Conservation (phyloP, 92 coral and sea anemone species). For the Pocillopora meandrina region DNA sequence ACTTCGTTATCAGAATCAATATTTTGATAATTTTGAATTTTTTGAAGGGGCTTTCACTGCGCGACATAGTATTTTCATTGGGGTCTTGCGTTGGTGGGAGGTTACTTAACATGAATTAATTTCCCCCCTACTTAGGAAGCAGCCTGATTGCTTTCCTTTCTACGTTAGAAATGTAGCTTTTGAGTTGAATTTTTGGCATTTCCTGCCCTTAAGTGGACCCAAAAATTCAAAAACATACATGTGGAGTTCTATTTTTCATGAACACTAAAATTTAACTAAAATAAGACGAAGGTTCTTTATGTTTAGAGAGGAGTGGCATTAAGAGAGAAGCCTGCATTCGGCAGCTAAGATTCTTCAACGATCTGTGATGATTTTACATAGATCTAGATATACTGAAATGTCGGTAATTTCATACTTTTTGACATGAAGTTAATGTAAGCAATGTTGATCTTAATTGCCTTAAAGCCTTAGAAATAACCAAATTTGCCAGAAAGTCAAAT, state of each 20-base stretch:
- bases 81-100: constrained; percentile 1
- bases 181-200: background rate
- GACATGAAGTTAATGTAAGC: background rate
- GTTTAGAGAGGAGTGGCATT: too few species aligned
- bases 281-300: too few species aligned
- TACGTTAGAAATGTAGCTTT: constrained; percentile 8
- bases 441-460: background rate
- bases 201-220: constrained; percentile 16
- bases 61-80: background rate
- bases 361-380: background rate
- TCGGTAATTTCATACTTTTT: background rate
- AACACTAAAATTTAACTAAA: too few species aligned
- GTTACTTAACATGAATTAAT: constrained; percentile 4
- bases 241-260: background rate
- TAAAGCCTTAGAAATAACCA: background rate
- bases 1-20: background rate
- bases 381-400: background rate
- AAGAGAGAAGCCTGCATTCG: too few species aligned
- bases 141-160: constrained; percentile 5
- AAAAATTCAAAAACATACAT: background rate
- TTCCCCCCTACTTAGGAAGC: constrained; percentile 3
- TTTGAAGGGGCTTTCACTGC: background rate
- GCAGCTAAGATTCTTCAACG: background rate
- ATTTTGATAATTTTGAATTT: constrained; percentile 8
- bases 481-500: background rate